Evolutionary conservation across 2,888 invertebrate genomes (phyloP), one percentile per base, ranked within the genome.

Genomic region (Epinotia bilunana): DNA sequence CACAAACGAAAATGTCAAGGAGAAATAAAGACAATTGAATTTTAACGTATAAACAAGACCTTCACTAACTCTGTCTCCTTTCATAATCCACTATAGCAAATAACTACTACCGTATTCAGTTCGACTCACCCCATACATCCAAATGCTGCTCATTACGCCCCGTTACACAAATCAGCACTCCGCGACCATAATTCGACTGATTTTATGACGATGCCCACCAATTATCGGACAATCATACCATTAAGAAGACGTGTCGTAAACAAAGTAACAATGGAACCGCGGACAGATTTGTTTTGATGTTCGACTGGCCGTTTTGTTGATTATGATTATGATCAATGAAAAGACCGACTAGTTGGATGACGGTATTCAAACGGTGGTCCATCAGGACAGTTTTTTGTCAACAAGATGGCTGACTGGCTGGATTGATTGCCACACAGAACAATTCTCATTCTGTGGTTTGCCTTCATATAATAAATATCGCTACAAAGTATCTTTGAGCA

Each of bases 141-240:
- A 9, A 53, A 53, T n/a, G 53, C 39, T 23, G 49, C 73, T 76
- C 68, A 69, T 76, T 73, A 76, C 53, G 60, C 4, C 39, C 64
- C 53, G 43, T 46, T 55, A 39, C 78, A 76, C 77, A 78, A 79
- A 78, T 79, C 79, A 78, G 61, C 55, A 78, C 81, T 83, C 80
- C 79, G 81, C 82, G 79, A 83, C 87, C 83, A 90, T 91, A 91
- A 89, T 88, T 91, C 86, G 83, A 72, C 70, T 80, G 80, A 83
- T 89, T 86, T 88, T 91, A 91, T 91, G 91, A 91, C 87, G 86
- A 83, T 83, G 85, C 79, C 84, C 83, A 84, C 90, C 92, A 91
- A 92, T 92, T 93, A 89, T 65, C 85, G 88, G 88, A 92, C 92
- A 92, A 92, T 92, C 91, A 92, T 91, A 88, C 89, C 91, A 90